Conservation (phyloP, 2,797 vertebrate species). For the Rhincodon typus region DNA sequence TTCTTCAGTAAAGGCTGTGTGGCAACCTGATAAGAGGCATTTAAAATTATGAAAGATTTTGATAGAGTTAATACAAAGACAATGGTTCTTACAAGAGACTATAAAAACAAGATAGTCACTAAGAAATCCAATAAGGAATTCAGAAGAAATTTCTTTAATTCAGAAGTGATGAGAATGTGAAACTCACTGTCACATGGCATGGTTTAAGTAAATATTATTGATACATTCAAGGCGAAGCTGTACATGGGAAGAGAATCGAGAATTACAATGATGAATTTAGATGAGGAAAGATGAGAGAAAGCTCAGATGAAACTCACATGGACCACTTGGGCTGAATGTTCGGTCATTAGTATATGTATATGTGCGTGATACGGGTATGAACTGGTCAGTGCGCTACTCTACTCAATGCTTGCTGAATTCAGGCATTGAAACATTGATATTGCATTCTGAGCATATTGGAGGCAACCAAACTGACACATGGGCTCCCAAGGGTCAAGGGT, state of each 20-base stretch:
- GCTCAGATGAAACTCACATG: neutral
- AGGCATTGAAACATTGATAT: neutral
- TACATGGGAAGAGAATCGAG: neutral
- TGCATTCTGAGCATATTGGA: too few relatives aligned
- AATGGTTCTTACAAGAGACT: too few relatives aligned
- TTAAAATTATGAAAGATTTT: neutral
- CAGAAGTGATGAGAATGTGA: neutral
- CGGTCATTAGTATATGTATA: neutral
- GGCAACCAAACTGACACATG: neutral
- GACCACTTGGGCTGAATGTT: neutral
- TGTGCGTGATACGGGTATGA: neutral
- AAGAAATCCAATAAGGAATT: neutral
- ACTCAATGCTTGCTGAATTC: neutral
- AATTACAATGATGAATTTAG: neutral
- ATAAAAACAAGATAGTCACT: neutral
- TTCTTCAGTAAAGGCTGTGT: neutral
- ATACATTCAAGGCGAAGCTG: neutral
- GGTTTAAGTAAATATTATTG: neutral
- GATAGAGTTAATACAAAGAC: too few relatives aligned
- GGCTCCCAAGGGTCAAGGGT: neutral
- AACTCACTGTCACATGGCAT: neutral
- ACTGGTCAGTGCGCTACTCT: neutral
- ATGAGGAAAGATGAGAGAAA: neutral
- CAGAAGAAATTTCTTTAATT: neutral
- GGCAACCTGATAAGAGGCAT: neutral